phyloP scores from a whole-genome alignment of 2,113 vertebrate species.

The Gymnorhina tibicen region DNA sequence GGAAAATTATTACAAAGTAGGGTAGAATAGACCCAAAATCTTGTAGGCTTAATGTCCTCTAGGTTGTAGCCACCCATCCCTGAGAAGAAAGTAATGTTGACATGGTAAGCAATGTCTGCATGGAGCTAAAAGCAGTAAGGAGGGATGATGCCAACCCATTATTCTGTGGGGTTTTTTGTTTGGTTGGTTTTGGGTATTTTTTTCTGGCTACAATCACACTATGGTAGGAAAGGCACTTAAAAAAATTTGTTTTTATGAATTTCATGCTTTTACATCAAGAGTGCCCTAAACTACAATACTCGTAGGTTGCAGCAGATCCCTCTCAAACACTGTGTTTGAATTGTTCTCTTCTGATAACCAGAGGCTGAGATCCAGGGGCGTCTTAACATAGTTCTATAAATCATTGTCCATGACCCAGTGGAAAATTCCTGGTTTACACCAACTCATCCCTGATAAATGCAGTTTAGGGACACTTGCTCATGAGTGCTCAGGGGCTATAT shows the following conservation, averaged over 20 bases:
- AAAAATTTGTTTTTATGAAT: background rate
- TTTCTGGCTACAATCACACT: background rate
- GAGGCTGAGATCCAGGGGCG: background rate
- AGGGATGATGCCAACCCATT: background rate
- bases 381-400: background rate
- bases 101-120: background rate
- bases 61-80: background rate
- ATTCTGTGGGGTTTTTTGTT: background rate
- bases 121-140: background rate
- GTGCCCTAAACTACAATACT: background rate
- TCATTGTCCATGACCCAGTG: background rate
- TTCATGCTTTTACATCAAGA: background rate
- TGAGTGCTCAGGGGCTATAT: background rate
- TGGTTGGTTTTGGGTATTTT: background rate
- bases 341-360: background rate
- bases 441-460: background rate
- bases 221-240: rapidly evolving
- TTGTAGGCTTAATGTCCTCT: background rate
- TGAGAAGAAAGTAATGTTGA: background rate
- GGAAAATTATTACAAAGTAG: background rate
- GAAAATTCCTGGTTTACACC: background rate
- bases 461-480: background rate
- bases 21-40: background rate
- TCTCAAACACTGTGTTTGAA: background rate
- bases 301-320: background rate